Percentiles rank a stretch among this genome's conserved stretches.
These are phyloP conservation scores for Pocota personata DNA, from an alignment of 2,888 invertebrate genomes.

Conservation along the genomic window DNA sequence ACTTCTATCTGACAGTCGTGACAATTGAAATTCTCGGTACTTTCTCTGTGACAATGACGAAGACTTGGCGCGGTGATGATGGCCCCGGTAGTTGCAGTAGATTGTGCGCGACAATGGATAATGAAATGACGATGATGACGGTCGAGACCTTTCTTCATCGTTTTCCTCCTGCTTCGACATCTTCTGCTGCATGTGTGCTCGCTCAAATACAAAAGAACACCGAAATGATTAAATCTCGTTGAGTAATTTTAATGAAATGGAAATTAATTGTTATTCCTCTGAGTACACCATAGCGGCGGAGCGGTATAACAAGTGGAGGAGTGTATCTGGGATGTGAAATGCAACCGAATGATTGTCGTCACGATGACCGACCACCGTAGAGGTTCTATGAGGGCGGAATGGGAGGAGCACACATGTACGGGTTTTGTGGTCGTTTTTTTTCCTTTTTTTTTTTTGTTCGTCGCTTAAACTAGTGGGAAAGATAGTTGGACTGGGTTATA, in stretches of 20 bases:
- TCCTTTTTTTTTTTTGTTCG: background rate
- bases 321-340: constrained; percentile 9
- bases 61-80: constrained; percentile 34
- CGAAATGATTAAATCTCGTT: constrained; percentile 49
- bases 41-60: constrained; percentile 67
- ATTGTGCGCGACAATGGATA: constrained; percentile 23
- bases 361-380: constrained; percentile 21
- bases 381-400: constrained; percentile 43
- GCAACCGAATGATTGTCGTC: constrained; percentile 44
- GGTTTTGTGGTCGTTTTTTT: constrained; percentile 17
- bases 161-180: background rate
- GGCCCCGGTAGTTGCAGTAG: constrained; percentile 27
- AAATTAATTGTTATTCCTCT: constrained; percentile 67
- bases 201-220: constrained; percentile 39
- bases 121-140: background rate
- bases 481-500: background rate
- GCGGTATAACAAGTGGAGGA: background rate
- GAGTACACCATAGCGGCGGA: background rate
- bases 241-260: constrained; percentile 67
- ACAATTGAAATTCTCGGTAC: constrained; percentile 67
- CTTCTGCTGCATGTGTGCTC: background rate
- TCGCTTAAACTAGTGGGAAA: constrained; percentile 1
- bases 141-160: constrained; percentile 25
- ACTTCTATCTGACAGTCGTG: constrained; percentile 58
- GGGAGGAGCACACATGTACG: background rate